Conservation (phyloP, 2,797 vertebrate genomes). For the Pantherophis alleghaniensis region DNA sequence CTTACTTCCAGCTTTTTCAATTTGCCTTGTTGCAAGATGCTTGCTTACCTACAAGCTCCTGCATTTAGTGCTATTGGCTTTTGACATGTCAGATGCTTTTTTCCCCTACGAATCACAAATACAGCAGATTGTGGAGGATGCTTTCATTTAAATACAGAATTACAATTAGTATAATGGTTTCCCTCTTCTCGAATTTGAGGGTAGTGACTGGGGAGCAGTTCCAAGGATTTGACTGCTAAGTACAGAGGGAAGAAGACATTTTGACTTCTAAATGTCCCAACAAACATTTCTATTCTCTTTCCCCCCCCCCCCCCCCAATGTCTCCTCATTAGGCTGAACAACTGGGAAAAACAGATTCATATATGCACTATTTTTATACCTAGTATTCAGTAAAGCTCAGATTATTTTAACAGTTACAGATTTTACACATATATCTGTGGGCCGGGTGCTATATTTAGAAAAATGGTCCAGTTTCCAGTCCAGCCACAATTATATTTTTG, state of each 20-base stretch:
- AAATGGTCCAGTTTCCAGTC: neutral
- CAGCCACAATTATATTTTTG: neutral
- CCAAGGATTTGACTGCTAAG: neutral
- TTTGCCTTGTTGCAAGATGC: neutral
- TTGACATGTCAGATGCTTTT: neutral
- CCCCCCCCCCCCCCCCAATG: neutral
- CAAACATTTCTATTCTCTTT: neutral
- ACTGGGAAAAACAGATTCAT: conserved; percentile 48
- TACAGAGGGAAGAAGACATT: neutral
- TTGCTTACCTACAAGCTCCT: neutral
- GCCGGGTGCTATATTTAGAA: neutral
- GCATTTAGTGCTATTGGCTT: neutral
- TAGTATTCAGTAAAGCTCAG: conserved; percentile 72
- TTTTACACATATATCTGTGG: conserved; percentile 60
- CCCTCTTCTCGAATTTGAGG: neutral
- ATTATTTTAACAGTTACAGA: conserved; percentile 73
- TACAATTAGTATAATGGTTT: neutral
- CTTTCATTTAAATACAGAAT: neutral
- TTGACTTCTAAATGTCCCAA: neutral
- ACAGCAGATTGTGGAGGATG: neutral
- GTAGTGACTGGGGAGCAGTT: neutral
- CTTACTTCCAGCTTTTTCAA: neutral
- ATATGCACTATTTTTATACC: conserved; percentile 76
- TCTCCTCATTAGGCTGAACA: neutral
- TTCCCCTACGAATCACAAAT: neutral